phyloP scores from a whole-genome alignment of 2,113 vertebrate species.

The Melanotaenia duboulayi region DNA sequence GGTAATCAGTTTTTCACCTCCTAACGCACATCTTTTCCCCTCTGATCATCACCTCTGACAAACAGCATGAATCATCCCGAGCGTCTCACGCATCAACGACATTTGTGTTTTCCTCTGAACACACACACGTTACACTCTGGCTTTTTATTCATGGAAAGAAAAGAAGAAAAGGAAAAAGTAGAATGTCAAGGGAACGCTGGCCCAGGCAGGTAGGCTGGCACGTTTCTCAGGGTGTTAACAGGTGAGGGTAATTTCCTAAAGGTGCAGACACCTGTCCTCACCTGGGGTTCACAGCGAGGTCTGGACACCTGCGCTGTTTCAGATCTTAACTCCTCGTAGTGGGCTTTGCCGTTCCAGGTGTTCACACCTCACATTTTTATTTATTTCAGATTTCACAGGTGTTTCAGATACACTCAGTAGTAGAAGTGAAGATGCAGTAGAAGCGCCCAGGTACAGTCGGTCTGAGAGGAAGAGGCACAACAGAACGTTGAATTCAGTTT shows the following conservation, averaged over 20 bases:
- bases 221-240: constrained; percentile 48
- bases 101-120: constrained; percentile 13
- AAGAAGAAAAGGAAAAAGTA: constrained; percentile 26
- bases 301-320: constrained; percentile 64
- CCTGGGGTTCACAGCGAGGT: constrained; percentile 65
- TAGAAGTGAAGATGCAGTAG: constrained; percentile 36
- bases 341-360: constrained; percentile 58
- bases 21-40: not conserved
- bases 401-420: constrained; percentile 62
- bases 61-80: not conserved
- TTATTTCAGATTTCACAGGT: constrained; percentile 72
- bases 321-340: constrained; percentile 59
- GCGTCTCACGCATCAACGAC: not conserved
- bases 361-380: constrained; percentile 75
- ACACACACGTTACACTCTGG: constrained; percentile 46
- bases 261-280: constrained; percentile 56
- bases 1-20: not conserved
- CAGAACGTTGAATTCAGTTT: constrained; percentile 46
- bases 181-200: constrained; percentile 47
- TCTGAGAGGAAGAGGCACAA: constrained; percentile 65
- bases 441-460: constrained; percentile 56
- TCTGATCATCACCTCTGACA: too few relatives aligned
- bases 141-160: constrained; percentile 59
- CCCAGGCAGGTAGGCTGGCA: constrained; percentile 41
- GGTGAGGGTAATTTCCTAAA: constrained; percentile 55